These are phyloP conservation scores for Lophotriccus pileatus DNA, from an alignment of 2,797 vertebrate genomes.

Conservation along the genomic window DNA sequence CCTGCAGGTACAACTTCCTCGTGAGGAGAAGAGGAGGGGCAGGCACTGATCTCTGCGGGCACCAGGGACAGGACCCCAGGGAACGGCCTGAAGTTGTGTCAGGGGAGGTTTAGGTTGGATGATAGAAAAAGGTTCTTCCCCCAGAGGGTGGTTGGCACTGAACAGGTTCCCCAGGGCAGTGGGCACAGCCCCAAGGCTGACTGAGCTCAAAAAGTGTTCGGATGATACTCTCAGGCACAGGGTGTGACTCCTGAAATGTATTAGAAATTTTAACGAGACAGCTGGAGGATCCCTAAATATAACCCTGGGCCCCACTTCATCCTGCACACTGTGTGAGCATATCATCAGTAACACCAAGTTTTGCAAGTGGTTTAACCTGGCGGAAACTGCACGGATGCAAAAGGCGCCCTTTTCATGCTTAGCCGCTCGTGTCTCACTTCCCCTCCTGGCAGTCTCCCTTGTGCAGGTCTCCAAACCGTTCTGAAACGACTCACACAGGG, in stretches of 20 bases:
- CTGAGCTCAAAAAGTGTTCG: not conserved
- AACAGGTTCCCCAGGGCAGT: not conserved
- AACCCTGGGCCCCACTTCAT: not conserved
- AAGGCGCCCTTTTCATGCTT: not conserved
- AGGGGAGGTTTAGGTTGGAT: not conserved
- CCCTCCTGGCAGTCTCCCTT: not conserved
- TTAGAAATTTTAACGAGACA: not conserved
- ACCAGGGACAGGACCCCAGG: not conserved
- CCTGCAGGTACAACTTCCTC: not conserved
- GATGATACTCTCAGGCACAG: not conserved
- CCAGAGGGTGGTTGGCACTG: not conserved
- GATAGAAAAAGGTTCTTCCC: not conserved
- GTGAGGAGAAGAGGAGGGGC: not conserved
- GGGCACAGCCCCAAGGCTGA: not conserved
- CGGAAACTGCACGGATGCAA: not conserved
- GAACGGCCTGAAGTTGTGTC: not conserved
- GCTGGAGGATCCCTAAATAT: not conserved
- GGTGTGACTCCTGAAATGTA: not conserved
- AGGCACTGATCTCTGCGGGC: not conserved
- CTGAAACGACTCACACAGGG: not conserved
- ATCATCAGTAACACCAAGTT: not conserved
- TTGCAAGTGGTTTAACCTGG: not conserved
- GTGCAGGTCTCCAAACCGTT: not conserved
- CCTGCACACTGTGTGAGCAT: not conserved
- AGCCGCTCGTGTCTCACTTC: not conserved